Conservation (phyloP, 2,113 vertebrate species). For the Saimiri boliviensis region DNA sequence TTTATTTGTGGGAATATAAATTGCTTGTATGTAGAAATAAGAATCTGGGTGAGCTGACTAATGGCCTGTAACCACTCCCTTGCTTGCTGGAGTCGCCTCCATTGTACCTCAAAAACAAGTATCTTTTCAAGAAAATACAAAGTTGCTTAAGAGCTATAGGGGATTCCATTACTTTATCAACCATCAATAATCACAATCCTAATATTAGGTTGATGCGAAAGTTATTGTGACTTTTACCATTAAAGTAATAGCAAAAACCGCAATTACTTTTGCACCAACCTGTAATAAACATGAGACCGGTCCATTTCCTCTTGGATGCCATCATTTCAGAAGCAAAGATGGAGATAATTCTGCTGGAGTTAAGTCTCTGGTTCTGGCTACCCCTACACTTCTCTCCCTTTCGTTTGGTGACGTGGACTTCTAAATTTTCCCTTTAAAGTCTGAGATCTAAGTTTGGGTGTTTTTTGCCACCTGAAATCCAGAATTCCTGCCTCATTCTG, state of each 20-base stretch:
- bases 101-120: conserved; percentile 13
- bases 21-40: conserved; percentile 44
- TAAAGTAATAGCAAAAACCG: too few species aligned
- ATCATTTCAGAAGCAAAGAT: background rate
- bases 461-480: background rate
- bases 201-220: too few species aligned
- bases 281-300: background rate
- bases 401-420: background rate
- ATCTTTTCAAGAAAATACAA: conserved; percentile 28
- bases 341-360: background rate
- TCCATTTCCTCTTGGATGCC: background rate
- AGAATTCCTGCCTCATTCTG: background rate
- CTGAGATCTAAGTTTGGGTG: background rate
- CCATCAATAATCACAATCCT: background rate
- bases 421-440: background rate
- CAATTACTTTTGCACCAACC: too few species aligned
- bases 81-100: background rate
- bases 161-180: background rate
- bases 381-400: background rate
- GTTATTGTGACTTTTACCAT: too few species aligned
- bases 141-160: background rate
- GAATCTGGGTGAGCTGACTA: background rate
- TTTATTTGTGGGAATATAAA: conserved; percentile 13
- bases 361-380: background rate
- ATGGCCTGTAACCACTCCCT: background rate